A percentile compares a stretch with the other conserved stretches of the same genome.
Conservation (phyloP, 2,113 vertebrate genomes). For the Tyto alba region DNA sequence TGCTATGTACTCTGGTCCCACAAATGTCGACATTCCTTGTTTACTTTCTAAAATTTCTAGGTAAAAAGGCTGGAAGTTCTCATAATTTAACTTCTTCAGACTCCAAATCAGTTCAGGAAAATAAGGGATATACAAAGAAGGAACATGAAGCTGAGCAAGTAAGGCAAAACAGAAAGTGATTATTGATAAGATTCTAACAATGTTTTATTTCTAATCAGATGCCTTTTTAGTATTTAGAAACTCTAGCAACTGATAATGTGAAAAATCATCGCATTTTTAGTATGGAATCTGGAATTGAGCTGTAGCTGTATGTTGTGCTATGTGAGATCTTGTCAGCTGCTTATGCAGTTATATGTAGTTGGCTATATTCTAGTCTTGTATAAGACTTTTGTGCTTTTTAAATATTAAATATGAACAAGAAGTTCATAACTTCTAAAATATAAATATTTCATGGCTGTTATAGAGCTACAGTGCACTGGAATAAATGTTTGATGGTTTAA, state of each 20-base stretch:
- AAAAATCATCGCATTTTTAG: background rate
- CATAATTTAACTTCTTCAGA: constrained; percentile 77
- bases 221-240: background rate
- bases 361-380: background rate
- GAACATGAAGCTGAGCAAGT: constrained; percentile 81
- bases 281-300: background rate
- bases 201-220: background rate
- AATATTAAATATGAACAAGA: background rate
- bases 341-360: background rate
- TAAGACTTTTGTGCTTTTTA: background rate
- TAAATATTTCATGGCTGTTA: background rate
- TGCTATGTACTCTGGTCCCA: background rate
- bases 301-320: background rate
- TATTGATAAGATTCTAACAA: background rate
- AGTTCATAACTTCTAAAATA: background rate
- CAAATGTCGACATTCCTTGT: background rate
- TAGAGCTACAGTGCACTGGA: background rate
- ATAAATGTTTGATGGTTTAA: constrained; percentile 25
- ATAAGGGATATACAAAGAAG: constrained; percentile 62
- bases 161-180: constrained; percentile 53
- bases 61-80: constrained; percentile 79
- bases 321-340: background rate
- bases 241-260: background rate
- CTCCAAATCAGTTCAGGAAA: constrained; percentile 71
- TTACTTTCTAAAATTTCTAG: constrained; percentile 60